Percentiles rank a stretch among this genome's conserved stretches.
Conservation (phyloP, 2,113 vertebrate genomes). For the Neodontobutis hainanensis region DNA sequence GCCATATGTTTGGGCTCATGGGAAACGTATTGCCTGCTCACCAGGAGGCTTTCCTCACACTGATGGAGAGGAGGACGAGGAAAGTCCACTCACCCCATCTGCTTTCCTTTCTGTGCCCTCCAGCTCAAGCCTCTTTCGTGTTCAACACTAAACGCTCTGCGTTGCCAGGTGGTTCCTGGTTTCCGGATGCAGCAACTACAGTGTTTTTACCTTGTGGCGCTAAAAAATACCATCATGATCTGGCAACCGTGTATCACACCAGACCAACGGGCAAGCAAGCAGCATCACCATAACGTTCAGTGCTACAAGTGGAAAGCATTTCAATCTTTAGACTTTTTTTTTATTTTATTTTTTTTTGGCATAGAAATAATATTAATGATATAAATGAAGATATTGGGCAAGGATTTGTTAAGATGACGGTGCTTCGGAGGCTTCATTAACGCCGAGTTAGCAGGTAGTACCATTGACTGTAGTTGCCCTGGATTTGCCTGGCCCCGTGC, state of each 20-base stretch:
- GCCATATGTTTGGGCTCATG: too few relatives aligned
- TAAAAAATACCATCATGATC: background rate
- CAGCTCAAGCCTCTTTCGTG: too few relatives aligned
- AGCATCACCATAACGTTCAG: background rate
- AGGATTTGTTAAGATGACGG: conserved; percentile 10
- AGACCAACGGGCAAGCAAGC: background rate
- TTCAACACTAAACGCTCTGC: too few relatives aligned
- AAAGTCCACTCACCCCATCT: too few relatives aligned
- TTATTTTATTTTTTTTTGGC: background rate
- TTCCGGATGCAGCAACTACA: too few relatives aligned
- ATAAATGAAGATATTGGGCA: background rate
- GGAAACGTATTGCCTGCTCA: too few relatives aligned
- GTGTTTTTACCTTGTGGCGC: background rate
- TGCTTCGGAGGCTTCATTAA: background rate
- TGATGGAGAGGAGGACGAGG: too few relatives aligned
- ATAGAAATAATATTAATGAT: background rate
- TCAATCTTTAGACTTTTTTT: background rate
- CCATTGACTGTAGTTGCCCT: conserved; percentile 2
- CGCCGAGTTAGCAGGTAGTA: conserved; percentile 1
- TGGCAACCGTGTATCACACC: background rate
- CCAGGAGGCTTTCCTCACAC: too few relatives aligned
- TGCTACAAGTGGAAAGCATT: conserved; percentile 7
- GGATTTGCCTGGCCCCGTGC: background rate
- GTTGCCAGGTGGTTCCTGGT: too few relatives aligned
- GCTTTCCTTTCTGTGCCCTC: too few relatives aligned